These are phyloP conservation scores for Porites rus DNA, from an alignment of 92 coral and sea anemone genomes.

Conservation along the genomic window DNA sequence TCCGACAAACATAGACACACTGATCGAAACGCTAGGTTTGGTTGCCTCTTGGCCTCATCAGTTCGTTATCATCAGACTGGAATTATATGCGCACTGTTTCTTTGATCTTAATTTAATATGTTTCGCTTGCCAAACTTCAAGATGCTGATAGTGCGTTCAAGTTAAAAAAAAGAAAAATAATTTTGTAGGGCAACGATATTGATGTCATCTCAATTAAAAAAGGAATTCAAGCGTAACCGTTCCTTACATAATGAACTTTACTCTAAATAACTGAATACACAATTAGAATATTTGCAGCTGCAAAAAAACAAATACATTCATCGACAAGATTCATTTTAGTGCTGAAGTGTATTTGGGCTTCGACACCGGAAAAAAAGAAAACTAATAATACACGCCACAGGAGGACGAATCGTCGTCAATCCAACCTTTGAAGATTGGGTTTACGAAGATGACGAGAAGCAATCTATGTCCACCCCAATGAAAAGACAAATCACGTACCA, in stretches of 20 bases:
- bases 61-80: neutral
- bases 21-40: neutral
- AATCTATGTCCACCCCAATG: neutral
- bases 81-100: neutral
- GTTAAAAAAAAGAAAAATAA: neutral
- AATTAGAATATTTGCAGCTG: too few species aligned
- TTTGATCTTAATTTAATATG: neutral
- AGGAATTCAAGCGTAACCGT: neutral
- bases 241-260: neutral
- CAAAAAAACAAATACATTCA: neutral
- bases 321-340: neutral
- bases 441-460: slow-evolving; percentile 12
- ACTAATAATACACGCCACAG: neutral
- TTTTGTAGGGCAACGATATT: neutral
- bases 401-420: slow-evolving; percentile 14
- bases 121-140: neutral
- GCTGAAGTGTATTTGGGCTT: too few species aligned
- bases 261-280: neutral
- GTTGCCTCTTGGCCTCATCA: neutral
- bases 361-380: too few species aligned
- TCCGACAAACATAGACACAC: neutral
- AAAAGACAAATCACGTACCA: slow-evolving; percentile 29
- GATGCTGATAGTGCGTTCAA: neutral
- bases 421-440: slow-evolving; percentile 32
- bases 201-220: neutral